Evolutionary conservation across 2,888 invertebrate genomes (phyloP).

Genomic region (Cephus runcator): DNA sequence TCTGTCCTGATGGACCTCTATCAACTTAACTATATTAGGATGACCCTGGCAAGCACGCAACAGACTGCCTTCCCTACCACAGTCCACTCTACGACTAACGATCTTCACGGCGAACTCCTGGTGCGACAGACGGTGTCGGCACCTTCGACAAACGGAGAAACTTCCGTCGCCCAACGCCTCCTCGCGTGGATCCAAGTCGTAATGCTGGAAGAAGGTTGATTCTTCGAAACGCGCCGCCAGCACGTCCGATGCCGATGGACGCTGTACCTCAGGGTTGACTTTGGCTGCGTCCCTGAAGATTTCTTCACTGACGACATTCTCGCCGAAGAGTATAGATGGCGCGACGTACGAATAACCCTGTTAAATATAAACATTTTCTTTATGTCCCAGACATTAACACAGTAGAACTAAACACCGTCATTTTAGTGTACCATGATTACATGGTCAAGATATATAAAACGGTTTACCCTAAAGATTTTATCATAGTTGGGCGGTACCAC

Average conservation of each 20-base stretch:
- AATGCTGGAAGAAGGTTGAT: conserved; percentile 87
- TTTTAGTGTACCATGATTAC: background rate
- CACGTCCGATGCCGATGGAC: conserved; percentile 42
- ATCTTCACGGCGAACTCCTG: conserved; percentile 91
- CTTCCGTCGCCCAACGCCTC: conserved; percentile 88
- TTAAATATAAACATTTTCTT: conserved; percentile 36
- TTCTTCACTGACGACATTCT: conserved; percentile 81
- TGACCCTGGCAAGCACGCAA: conserved; percentile 89
- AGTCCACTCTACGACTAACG: conserved; percentile 74
- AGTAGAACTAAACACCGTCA: background rate
- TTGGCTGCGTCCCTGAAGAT: conserved; percentile 69
- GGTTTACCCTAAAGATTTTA: conserved; percentile 79
- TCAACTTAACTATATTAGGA: conserved; percentile 84
- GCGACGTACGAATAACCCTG: conserved; percentile 95
- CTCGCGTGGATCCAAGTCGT: conserved; percentile 78
- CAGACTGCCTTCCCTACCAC: conserved; percentile 79
- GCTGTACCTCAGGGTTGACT: conserved; percentile 24
- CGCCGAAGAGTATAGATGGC: conserved; percentile 87
- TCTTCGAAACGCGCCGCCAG: conserved; percentile 65
- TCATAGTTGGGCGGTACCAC: conserved; percentile 87
- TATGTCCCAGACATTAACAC: background rate
- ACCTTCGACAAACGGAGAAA: conserved; percentile 87
- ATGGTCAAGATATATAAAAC: background rate
- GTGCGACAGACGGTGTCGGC: conserved; percentile 78
- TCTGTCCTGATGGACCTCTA: conserved; percentile 87